Base-by-base conservation (phyloP, 2,113 vertebrate genomes). In the Macquaria ambigua region DNA sequence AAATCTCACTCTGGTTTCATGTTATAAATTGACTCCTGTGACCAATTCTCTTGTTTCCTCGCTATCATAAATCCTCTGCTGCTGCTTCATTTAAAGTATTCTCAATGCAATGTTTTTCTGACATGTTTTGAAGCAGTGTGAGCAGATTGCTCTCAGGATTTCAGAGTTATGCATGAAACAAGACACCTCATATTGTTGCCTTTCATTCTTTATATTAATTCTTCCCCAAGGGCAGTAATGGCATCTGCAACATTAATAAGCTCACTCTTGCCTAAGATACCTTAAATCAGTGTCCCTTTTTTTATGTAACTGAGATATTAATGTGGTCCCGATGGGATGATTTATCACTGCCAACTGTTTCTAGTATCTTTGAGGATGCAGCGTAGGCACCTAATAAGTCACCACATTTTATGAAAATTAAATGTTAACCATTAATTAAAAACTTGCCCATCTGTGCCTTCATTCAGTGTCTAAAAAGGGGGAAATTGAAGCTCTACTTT, bases 161-260 rank as follows among this genome's bases (percentile, higher is more conserved):
- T 53, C 71, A 34, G 14, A 14, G 5, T 64, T 59, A 58, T 58
- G n/a, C 7, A 59, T 80, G 18, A 61, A 74, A 76, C 15, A 81
- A 55, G 23, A 81, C 8, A 11, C 10, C 56, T 78, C 31, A 63
- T 84, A 74, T 39, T 79, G 62, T 50, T 78, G 34, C 25, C 28
- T 41, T 52, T 74, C 43, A 69, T 76, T 75, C n/a, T 80, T 70
- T 8, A 64, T 74, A 48, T 83, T 8, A 81, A 78, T 72, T 11
- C 53, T 43, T 71, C 79, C 59, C 31, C n/a, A 21, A 11, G 25
- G 64, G 61, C 37, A 21, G 46, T 50, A 72, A 75, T 58, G 37
- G 58, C 25, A 50, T 43, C 55, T 66, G 15, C 58, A 50, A 82
- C 61, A 79, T 74, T 77, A 70, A 85, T 87, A 46, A 66, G 58